Evolutionary conservation across 92 coral and sea anemone genomes (phyloP), one percentile per base, ranked within the genome.

Genomic region (Galaxea fascicularis): DNA sequence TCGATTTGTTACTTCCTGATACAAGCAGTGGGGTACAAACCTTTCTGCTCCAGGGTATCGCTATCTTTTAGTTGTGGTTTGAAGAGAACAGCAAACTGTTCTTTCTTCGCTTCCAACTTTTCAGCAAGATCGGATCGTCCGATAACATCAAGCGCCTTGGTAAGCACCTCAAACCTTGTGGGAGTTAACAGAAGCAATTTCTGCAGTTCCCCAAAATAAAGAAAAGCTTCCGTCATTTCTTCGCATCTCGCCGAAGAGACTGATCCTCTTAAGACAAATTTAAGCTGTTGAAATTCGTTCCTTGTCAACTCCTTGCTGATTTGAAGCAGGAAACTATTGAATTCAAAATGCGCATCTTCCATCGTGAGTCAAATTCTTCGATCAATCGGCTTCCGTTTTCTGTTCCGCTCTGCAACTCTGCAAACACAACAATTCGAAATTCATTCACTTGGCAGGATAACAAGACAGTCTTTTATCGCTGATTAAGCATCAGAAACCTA

Each of bases 61-160:
- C 80, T 81, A 16, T 14, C 39, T 13, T 56, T 54, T 7, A 49
- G 65, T 10, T 52, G 15, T 47, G 65, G 86, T 8, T 25, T 59
- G 29, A 71, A 86, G 54, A 73, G 49, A 11, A 45, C n/a, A 7
- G 65, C 45, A 47, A 90, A 90, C 51, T 51, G 18, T 14, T 20
- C 14, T 30, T 53, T 85, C 51, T 86, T 88, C 11, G 59, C 8
- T 9, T 30, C 76, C 25, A 90, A 58, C 46, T 70, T 53, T 28
- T 67, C 86, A 15, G 46, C 26, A 27, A 90, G 87, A 86, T 90
- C 93, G 15, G 20, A 53, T 39, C 93, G 87, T 24, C 68, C 76
- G 24, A 90, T 81, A 15, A 30, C 58, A 10, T n/a, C 25, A 7
- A 90, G 47, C 25, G 78, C 88, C 29, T 67, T 1, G 25, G 60